Base-by-base conservation (phyloP, 2,888 invertebrate genomes). In the Drosophila limbata region DNA sequence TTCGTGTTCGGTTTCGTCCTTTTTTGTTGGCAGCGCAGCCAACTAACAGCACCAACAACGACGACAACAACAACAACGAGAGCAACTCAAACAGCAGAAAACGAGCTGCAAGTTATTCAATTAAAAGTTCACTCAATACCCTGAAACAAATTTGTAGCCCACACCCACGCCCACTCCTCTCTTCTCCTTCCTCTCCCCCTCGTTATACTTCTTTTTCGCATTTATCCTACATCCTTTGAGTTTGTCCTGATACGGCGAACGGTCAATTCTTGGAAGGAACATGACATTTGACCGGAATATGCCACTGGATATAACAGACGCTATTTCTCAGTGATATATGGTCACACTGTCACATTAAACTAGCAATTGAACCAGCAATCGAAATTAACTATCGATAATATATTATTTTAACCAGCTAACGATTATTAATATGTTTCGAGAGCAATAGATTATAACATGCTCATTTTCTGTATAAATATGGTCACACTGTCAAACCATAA, bases 81-180 rank as follows among this genome's bases (percentile, higher is more conserved):
- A 60, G 48, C 50, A 69, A 66, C 66, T 56, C 63, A 63, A 76
- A 72, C 68, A 68, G 71, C 81, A 63, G 79, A 75, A 78, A 81
- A 84, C 83, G 83, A 72, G 81, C 77, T 77, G 81, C 84, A 77
- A 89, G 75, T 84, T 86, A 89, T 85, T 85, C 87, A 85, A 85
- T 88, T 85, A 85, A 85, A 85, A 88, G 77, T 85, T 84, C 84
- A 65, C 59, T 71, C 70, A 83, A 76, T 88, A 70, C 65, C 68
- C 70, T 51, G 61, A 65, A 66, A 68, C 70, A 72, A 57, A 67
- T 64, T 47, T 45, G 37, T 19, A 45, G 39, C 56, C 33, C 37
- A 31, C 53, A 25, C 52, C 13, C 15, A 19, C 25, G 3, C 8
- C 9, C 33, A 37, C 51, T 55, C 28, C 53, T 55, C 45, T 42